Evolutionary conservation across 1,140 invertebrate species (phyloP), one percentile per base, ranked within the genome.

Genomic region (Eurosta solidaginis): DNA sequence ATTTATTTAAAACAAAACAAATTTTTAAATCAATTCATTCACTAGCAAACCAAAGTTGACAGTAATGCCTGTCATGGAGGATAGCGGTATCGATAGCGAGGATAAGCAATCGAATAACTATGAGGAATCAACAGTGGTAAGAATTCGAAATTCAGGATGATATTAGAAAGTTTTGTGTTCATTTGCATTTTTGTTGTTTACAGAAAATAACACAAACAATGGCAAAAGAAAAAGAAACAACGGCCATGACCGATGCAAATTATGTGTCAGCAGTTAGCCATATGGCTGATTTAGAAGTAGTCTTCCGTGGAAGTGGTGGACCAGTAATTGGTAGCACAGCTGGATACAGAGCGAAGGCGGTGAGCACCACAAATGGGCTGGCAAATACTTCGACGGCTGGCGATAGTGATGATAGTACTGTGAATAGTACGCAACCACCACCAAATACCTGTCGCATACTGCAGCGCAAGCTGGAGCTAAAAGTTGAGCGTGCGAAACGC

Each of bases 381-480:
- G 40, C 40, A 59, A 14, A 36, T 12, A 36, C 68, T 14, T 14
- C 45, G 4, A n/a, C 29, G 27, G 33, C 50, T 40, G n/a, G 47
- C 1, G 74, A 74, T 4, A 63, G 50, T 44, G 74, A 84, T 29
- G 81, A 86, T 29, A 79, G 81, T 49, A 59, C 74, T 25, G 25
- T 63, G 5, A 77, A 76, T 1, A 79, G 79, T 40, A 40, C 36
- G 45, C 84, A 87, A 76, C 85, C 83, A 73, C 84, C 83, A 73
- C 82, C 85, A 77, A 87, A 87, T 79, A 87, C 86, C 76, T 88
- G 87, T 85, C 84, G 84, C 78, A 85, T 86, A 75, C 79, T 88
- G 76, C 87, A 88, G 80, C 81, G 87, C 12, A 88, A 88, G 79
- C 79, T 88, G 27, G 87, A 88, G 77, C 80, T 87, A 47, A 88